Percentiles rank a stretch among this genome's conserved stretches.
These are phyloP conservation scores for Eutolmus rufibarbis DNA, from an alignment of 2,888 invertebrate genomes.

Conservation along the genomic window DNA sequence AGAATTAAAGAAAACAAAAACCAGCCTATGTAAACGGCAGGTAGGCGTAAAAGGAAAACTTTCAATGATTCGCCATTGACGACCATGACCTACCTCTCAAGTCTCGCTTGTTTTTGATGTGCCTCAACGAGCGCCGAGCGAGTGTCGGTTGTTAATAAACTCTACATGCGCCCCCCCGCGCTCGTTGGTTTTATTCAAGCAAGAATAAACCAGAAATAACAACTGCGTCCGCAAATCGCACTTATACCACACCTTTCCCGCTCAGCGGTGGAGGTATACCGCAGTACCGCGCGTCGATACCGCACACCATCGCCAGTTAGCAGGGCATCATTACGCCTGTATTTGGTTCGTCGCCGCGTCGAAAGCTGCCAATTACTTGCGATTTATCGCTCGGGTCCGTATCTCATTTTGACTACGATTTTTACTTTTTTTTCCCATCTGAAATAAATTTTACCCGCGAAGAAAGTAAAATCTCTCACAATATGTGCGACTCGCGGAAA, in stretches of 20 bases:
- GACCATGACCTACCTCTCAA: slow-evolving; percentile 44
- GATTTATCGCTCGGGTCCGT: not conserved
- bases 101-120: slow-evolving; percentile 34
- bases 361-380: slow-evolving; percentile 11
- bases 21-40: not conserved
- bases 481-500: not conserved
- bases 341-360: not conserved
- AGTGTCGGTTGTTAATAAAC: not conserved
- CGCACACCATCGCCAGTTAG: not conserved
- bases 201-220: not conserved
- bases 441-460: not conserved
- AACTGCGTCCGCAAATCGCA: not conserved
- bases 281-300: not conserved
- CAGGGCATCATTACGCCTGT: not conserved
- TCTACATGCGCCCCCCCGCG: not conserved
- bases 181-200: not conserved
- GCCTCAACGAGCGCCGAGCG: not conserved
- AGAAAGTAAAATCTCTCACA: slow-evolving; percentile 4
- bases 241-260: not conserved
- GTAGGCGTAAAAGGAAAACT: slow-evolving; percentile 31
- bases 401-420: not conserved
- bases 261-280: not conserved
- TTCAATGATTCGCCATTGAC: slow-evolving; percentile 35
- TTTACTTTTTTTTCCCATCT: not conserved
- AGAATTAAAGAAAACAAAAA: not conserved